Conservation (phyloP, 2,888 invertebrate species). For the Pharmacophagus antenor region DNA sequence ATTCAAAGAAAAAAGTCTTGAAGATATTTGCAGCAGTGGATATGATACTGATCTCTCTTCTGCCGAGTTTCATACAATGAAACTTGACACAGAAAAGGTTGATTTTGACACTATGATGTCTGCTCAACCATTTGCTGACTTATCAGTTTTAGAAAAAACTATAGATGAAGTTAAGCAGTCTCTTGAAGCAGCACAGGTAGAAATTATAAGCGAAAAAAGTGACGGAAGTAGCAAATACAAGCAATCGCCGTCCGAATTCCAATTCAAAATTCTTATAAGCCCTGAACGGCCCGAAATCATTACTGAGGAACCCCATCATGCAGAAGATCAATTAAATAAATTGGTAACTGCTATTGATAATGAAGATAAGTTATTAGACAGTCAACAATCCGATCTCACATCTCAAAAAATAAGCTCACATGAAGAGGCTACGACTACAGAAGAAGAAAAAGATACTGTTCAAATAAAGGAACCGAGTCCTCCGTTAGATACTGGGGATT, state of each 20-base stretch:
- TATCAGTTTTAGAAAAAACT: conserved; percentile 84
- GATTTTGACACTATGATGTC: conserved; percentile 76
- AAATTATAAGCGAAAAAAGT: conserved; percentile 83
- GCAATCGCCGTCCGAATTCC: conserved; percentile 87
- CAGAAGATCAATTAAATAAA: conserved; percentile 62
- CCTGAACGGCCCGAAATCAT: conserved; percentile 81
- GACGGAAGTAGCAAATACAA: conserved; percentile 85
- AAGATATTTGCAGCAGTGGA: conserved; percentile 86
- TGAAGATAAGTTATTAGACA: conserved; percentile 51
- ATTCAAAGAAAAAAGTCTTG: conserved; percentile 77
- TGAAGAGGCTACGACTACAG: conserved; percentile 75
- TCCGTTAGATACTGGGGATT: conserved; percentile 63
- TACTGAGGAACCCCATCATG: conserved; percentile 79
- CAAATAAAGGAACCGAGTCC: conserved; percentile 68
- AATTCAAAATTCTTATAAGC: conserved; percentile 82
- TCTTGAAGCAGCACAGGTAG: conserved; percentile 85
- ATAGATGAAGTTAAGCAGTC: conserved; percentile 87
- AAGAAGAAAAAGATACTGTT: conserved; percentile 76
- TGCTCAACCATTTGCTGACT: conserved; percentile 74
- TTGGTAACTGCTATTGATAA: conserved; percentile 42
- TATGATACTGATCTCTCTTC: conserved; percentile 83
- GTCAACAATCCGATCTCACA: conserved; percentile 66
- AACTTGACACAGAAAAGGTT: conserved; percentile 76
- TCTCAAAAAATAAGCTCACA: conserved; percentile 68
- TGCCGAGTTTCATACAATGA: conserved; percentile 80